Evolutionary conservation across 2,113 vertebrate species (phyloP), one percentile per base, ranked within the genome.

Genomic region (Chionodraco myersi): DNA sequence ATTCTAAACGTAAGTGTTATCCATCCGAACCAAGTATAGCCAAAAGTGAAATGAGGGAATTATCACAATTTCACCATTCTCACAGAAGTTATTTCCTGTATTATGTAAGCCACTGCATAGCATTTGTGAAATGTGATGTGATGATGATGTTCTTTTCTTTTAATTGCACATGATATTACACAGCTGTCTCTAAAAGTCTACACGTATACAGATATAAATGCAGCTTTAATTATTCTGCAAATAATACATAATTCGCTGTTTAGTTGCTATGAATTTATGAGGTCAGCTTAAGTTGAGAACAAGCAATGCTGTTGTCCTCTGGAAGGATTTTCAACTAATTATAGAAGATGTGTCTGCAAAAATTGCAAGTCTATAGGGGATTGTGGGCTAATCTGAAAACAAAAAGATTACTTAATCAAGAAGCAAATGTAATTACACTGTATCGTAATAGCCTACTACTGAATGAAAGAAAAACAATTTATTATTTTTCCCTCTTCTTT

Each of bases 361-460:
- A 88, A 73, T 10, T 73, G 44, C 18, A 41, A 53, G 84, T 79
- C 80, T 81, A 75, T 16, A 54, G 74, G 71, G 80, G 84, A 90
- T 88, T 91, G 88, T 34, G 30, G 47, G 71, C 71, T 92, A 82
- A 90, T 90, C 80, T 79, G 44, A 80, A 89, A 90, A 87, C 83
- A 89, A 87, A 91, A 88, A 74, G 78, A 80, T 72, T 73, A 59
- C 41, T 85, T 67, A 82, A 72, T 86, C 77, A 86, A 80, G 58
- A 72, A 12, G 72, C 49, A 78, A 85, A 87, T 87, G 59, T 82
- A 88, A 89, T 92, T 88, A 87, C 58, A 71, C 75, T 58, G 41
- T 61, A 85, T 83, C 70, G 13, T 63, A 56, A 75, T 77, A 41
- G 36, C 36, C 36, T 7, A 57, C 21, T 4, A 30, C 30, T 30